Evolutionary conservation across 1,140 invertebrate species (phyloP).

Genomic region (Sitobion miscanthi): DNA sequence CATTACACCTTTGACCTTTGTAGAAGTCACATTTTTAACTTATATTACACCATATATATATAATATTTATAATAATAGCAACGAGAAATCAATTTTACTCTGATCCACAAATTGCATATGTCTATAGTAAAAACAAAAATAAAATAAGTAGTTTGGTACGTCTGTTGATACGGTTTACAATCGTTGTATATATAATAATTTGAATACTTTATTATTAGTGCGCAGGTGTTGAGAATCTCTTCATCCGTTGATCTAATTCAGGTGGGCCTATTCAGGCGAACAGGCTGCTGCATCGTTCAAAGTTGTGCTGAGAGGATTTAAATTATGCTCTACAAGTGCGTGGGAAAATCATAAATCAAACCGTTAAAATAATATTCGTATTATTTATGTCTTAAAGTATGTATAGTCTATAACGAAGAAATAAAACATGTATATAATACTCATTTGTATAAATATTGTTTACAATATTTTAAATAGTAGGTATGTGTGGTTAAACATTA

Average conservation of each 20-base stretch:
- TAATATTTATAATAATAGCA: neutral
- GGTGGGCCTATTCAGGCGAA: conserved; percentile 24
- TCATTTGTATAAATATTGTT: neutral
- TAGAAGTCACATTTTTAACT: neutral
- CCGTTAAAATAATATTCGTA: neutral
- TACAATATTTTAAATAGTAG: neutral
- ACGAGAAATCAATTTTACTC: neutral
- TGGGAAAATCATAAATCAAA: neutral
- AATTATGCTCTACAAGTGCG: neutral
- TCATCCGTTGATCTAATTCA: conserved; percentile 10
- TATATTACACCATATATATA: neutral
- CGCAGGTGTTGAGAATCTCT: conserved; percentile 14
- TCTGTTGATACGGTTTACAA: neutral
- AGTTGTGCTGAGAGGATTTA: neutral
- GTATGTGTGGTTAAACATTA: neutral
- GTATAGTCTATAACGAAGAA: neutral
- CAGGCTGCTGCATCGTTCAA: neutral
- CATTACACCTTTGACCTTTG: neutral
- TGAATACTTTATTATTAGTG: neutral
- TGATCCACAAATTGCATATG: neutral
- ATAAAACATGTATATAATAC: neutral
- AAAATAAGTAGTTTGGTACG: neutral
- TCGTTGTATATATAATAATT: neutral
- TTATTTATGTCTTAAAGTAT: neutral
- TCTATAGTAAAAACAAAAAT: neutral